phyloP scores from a whole-genome alignment of 2,888 invertebrate species.

The Mesochorus sp. region DNA sequence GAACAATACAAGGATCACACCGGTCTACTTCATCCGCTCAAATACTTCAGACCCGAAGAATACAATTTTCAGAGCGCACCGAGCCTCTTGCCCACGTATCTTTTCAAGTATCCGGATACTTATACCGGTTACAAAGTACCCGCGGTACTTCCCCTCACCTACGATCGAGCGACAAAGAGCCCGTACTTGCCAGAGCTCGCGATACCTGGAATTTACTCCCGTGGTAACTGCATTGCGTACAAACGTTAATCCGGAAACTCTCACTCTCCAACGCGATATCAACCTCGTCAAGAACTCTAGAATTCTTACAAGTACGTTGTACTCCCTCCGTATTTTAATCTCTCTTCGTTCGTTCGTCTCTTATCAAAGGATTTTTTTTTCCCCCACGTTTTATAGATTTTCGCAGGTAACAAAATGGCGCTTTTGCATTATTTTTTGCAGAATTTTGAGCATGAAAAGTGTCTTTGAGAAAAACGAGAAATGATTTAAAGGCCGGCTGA shows the following conservation, averaged over 20 bases:
- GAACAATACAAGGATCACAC: constrained; percentile 86
- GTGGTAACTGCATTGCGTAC: constrained; percentile 84
- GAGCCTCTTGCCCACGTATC: constrained; percentile 79
- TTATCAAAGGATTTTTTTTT: too few relatives aligned
- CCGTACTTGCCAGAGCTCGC: constrained; percentile 85
- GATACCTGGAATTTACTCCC: constrained; percentile 84
- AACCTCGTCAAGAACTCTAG: too few relatives aligned
- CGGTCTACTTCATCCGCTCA: constrained; percentile 84
- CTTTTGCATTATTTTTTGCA: too few relatives aligned
- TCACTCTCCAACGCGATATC: not conserved
- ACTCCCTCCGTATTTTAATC: not conserved
- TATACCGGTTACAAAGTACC: constrained; percentile 86
- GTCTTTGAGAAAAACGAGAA: too few relatives aligned
- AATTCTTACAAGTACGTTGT: not conserved
- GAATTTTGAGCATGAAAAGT: too few relatives aligned
- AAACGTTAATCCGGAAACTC: constrained; percentile 74
- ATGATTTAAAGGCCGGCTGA: too few relatives aligned
- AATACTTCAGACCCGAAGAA: constrained; percentile 83
- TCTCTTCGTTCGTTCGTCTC: too few relatives aligned
- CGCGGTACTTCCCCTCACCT: constrained; percentile 83
- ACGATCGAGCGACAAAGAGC: constrained; percentile 83
- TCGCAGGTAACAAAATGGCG: too few relatives aligned
- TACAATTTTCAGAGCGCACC: constrained; percentile 84
- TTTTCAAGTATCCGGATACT: constrained; percentile 83
- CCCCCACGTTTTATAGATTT: too few relatives aligned